Base-by-base conservation (phyloP, 2,113 vertebrate genomes). In the Limnothrissa miodon region DNA sequence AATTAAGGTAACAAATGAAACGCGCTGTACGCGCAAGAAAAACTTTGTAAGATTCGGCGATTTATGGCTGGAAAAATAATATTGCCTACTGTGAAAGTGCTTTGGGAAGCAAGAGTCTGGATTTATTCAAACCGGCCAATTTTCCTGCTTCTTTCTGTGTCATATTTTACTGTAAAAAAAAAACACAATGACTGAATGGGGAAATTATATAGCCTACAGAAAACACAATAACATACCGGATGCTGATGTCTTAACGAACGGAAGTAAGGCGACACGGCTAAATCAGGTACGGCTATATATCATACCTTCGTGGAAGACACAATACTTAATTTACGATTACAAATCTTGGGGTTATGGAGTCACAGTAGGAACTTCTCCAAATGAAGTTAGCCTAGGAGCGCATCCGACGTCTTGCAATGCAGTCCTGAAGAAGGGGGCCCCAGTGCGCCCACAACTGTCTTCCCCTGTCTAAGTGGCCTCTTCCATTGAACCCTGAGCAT, bases 381-480 rank as follows among this genome's bases (percentile, higher is more conserved):
- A 45, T 62, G 36, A 82, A 44, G 51, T 80, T 45, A 74, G 21
- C 8, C 19, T 29, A 39, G 17, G 21, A 53, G 66, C 25, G 17
- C 74, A 78, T 42, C 21, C 80, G 39, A 33, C 17, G 53, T 62
- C 78, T 4, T 29, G 44, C 46, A 78, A 83, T 80, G 84, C 44
- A 13, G n/a, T 29, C 29, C 6, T 29, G 59, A 66, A 46, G 74
- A 85, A 53, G 70, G 13, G 80, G 45, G 79, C 59, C 39, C n/a
- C 59, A 66, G 23, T 29, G 25, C 59, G 5, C 59, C 59, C 59
- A 66, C 59, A 66, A 48, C 82, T 79, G 29, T 86, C 79, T 62
- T 78, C 56, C 51, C 36, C 70, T 25, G 59, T 70, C 74, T 78
- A 82, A 83, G 84, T 19, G 51, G 45, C 81, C 83, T 79, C 19